Conservation (phyloP, 2,113 vertebrate species). For the Nibea albiflora region DNA sequence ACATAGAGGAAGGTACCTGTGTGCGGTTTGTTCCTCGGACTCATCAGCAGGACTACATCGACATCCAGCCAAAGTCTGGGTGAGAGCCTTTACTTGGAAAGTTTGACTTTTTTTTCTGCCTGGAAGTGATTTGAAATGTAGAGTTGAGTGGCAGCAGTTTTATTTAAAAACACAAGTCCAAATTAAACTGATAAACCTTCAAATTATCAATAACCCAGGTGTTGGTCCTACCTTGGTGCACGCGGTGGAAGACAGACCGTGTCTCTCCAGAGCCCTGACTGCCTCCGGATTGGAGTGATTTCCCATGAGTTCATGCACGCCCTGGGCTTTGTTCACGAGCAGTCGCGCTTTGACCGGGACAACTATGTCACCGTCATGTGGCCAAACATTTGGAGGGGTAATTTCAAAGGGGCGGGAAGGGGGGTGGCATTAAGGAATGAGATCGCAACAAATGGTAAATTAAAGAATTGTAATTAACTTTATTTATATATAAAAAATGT, state of each 20-base stretch:
- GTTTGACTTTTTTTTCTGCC: not conserved
- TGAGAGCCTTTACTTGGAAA: constrained; percentile 65
- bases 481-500: not conserved
- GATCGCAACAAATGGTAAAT: not conserved
- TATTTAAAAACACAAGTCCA: not conserved
- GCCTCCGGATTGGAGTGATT: constrained; percentile 77
- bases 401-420: constrained; percentile 33
- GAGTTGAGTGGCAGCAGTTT: not conserved
- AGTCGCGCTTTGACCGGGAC: constrained; percentile 81
- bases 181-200: not conserved
- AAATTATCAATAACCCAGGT: constrained; percentile 66
- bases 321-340: constrained; percentile 79
- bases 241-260: constrained; percentile 82
- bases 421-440: constrained; percentile 5
- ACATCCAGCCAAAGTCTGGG: constrained; percentile 87
- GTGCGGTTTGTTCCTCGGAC: constrained; percentile 87
- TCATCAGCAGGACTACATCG: constrained; percentile 87
- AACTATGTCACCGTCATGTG: constrained; percentile 78
- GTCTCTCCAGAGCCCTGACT: constrained; percentile 74
- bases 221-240: constrained; percentile 85
- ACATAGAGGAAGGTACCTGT: constrained; percentile 86
- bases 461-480: not conserved
- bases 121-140: not conserved
- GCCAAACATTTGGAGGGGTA: constrained; percentile 84
- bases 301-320: constrained; percentile 80